Evolutionary conservation across 2,113 vertebrate genomes (phyloP), one percentile per base, ranked within the genome.

Genomic region (Parus major): DNA sequence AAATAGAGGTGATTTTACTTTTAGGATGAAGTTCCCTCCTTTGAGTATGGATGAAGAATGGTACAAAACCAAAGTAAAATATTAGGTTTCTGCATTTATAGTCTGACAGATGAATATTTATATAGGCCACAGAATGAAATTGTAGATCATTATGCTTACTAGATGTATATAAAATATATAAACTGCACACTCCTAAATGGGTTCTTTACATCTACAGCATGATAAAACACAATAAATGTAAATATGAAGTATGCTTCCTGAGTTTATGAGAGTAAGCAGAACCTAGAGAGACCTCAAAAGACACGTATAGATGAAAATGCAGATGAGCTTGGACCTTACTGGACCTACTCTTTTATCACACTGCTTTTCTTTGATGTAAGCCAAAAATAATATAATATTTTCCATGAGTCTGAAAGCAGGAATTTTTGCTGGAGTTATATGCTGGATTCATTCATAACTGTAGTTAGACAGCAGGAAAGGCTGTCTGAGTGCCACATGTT

Each of bases 401-500:
- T 96, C 66, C 71, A 60, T 36, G 59, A 95, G 27, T 41, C 52
- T 71, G 47, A 88, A 80, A 73, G 75, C 42, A 80, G 46, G 78
- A 75, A 7, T 75, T 91, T 92, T 89, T 94, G 12, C 52, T 94
- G 63, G 52, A 56, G 60, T 83, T 82, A 36, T 70, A 39, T 39
- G 39, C 39, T 39, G 11, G 64, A 95, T 95, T 95, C 68, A 56
- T 86, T 86, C 92, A 55, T 70, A 94, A 60, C 39, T 1, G 5
- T 21, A 78, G 70, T 77, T 83, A 77, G 76, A 90, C 66, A 64
- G 35, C 55, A 90, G 79, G 50, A 90, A 94, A 75, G 64, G 52
- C 88, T 78, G 87, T 77, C 87, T 97, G 71, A 80, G 68, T 63
- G n/a, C 68, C 93, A 90, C 60, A 83, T 88, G 88, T 33, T 42